Conservation (phyloP, 2,797 vertebrate species). For the Uromys caudimaculatus region DNA sequence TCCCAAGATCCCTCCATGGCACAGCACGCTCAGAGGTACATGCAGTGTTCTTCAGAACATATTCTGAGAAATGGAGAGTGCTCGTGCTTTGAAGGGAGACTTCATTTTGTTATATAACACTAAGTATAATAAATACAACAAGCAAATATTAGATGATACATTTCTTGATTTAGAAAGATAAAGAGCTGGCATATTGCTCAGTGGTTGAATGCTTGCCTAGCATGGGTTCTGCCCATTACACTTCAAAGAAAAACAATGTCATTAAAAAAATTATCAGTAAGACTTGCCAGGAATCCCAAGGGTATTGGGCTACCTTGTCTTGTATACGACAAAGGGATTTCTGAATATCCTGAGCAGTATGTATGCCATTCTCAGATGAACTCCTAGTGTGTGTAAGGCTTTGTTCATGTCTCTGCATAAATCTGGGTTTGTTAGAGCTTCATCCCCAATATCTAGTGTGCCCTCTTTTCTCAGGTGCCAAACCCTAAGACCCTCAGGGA, state of each 20-base stretch:
- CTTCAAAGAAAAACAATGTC: not conserved
- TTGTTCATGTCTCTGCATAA: not conserved
- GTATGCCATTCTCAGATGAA: not conserved
- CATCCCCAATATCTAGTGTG: not conserved
- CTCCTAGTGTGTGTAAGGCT: not conserved
- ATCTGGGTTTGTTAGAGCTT: not conserved
- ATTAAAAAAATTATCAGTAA: not conserved
- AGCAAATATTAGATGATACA: not conserved
- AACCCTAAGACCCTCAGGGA: not conserved
- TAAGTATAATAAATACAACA: not conserved
- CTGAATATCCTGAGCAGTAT: not conserved
- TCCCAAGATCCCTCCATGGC: not conserved
- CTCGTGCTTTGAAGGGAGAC: slow-evolving; percentile 23
- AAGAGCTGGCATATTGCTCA: not conserved
- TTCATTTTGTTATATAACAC: slow-evolving; percentile 21
- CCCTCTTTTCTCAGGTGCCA: not conserved
- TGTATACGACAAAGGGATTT: not conserved
- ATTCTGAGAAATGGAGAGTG: not conserved
- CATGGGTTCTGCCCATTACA: not conserved
- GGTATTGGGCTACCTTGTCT: not conserved
- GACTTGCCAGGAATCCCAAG: not conserved
- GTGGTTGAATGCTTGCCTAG: not conserved
- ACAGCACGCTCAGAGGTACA: not conserved
- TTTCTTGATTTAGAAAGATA: slow-evolving; percentile 44
- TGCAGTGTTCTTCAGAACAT: not conserved